phyloP scores from a whole-genome alignment of 2,113 vertebrate genomes.

The Indicator indicator region DNA sequence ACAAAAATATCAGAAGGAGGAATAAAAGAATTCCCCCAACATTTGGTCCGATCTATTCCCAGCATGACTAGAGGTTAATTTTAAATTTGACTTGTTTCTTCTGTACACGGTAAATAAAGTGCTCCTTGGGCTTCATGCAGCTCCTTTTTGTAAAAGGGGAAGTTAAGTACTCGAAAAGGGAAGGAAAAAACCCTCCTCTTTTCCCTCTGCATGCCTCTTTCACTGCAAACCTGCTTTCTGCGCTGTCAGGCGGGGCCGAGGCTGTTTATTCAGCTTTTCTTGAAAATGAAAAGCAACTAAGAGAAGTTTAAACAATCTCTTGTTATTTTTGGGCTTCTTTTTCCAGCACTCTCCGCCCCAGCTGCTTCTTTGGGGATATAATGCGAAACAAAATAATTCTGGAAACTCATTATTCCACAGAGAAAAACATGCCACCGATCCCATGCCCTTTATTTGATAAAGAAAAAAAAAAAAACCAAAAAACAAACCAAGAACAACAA shows the following conservation, averaged over 20 bases:
- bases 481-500: not conserved
- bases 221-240: conserved; percentile 51
- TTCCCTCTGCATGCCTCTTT: conserved; percentile 21
- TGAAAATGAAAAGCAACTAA: conserved; percentile 82
- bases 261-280: conserved; percentile 89
- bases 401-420: conserved; percentile 14
- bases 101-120: conserved; percentile 41
- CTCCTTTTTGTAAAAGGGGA: conserved; percentile 13
- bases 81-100: conserved; percentile 56
- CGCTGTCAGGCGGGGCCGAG: conserved; percentile 67
- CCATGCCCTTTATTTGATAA: conserved; percentile 16
- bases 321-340: conserved; percentile 82
- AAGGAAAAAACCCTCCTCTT: not conserved
- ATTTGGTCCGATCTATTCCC: conserved; percentile 64
- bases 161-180: not conserved
- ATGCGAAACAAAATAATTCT: conserved; percentile 61
- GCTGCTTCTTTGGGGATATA: conserved; percentile 33
- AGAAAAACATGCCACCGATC: conserved; percentile 51
- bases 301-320: conserved; percentile 83
- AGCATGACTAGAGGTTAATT: conserved; percentile 58
- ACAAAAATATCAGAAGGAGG: conserved; percentile 29
- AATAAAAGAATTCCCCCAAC: conserved; percentile 34
- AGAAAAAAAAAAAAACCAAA: not conserved
- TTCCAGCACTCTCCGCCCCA: conserved; percentile 6
- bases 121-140: not conserved